Percentiles rank a stretch among this genome's conserved stretches.
Evolutionary conservation across 1,140 invertebrate genomes (phyloP).

Genomic region (Drosophila paulistorum): DNA sequence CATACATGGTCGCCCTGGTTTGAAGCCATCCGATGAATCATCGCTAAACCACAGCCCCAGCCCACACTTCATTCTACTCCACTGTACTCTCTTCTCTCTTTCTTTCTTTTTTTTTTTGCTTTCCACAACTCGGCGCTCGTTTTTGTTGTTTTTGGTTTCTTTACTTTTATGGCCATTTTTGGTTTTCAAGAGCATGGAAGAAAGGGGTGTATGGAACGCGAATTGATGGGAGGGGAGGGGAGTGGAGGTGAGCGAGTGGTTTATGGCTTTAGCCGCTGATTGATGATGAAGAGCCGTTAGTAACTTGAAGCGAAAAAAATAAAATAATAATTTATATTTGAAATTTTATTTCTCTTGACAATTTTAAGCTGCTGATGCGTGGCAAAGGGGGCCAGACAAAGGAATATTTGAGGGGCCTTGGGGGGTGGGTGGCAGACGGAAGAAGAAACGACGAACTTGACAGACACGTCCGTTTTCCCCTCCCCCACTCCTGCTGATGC

Average conservation of each 20-base stretch:
- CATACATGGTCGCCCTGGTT: constrained; percentile 58
- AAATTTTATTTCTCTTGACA: constrained; percentile 16
- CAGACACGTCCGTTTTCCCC: constrained; percentile 68
- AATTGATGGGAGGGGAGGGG: not conserved
- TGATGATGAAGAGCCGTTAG: constrained; percentile 41
- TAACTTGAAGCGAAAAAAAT: constrained; percentile 22
- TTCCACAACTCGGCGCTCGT: constrained; percentile 42
- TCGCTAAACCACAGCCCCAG: constrained; percentile 36
- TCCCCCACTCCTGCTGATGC: constrained; percentile 11
- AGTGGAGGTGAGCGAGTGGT: not conserved
- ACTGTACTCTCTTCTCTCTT: constrained; percentile 32
- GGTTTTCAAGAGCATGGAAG: not conserved
- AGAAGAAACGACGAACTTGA: constrained; percentile 63
- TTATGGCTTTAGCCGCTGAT: constrained; percentile 33
- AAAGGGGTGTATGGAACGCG: too few species aligned
- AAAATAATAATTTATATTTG: constrained; percentile 27
- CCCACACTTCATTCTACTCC: constrained; percentile 51
- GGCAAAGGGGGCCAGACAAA: constrained; percentile 34
- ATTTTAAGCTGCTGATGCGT: constrained; percentile 49
- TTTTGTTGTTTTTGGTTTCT: constrained; percentile 27
- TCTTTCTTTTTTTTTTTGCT: constrained; percentile 32
- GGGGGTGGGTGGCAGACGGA: constrained; percentile 32
- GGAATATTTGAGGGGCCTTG: not conserved
- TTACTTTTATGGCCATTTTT: constrained; percentile 52
- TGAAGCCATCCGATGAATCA: constrained; percentile 60